Base-by-base conservation (phyloP, 2,888 invertebrate species). In the Diarsia brunnea region DNA sequence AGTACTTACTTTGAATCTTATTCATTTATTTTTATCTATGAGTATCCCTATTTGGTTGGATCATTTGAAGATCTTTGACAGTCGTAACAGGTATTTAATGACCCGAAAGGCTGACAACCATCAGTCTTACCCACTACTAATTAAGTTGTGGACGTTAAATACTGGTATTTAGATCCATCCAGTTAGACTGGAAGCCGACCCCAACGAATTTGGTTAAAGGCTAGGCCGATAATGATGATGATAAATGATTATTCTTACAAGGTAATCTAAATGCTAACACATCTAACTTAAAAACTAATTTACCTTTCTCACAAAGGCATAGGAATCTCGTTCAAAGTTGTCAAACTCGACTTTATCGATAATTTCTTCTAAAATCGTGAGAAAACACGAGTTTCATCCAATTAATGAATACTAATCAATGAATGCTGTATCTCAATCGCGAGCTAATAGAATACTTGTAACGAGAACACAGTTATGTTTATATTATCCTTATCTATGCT, bases 401-500 rank as follows among this genome's bases (percentile, higher is more conserved):
- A 7, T 47, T 27, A 73, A 66, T 69, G 12, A 58, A 60, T 60
- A 68, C 10, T 31, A 66, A 84, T 79, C 31, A 66, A 85, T 81
- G 19, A 81, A 75, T n/a, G 61, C 75, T 38, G 65, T 69, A 55
- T 67, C 38, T 67, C 12, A 45, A 67, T 78, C 24, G 11, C 19
- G 21, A 67, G 51, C 43, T 27, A 71, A 69, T 71, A 66, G 64
- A 63, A 78, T 49, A 58, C 78, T 47, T 31, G 66, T 69, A 31
- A 53, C 45, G 55, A 53, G 43, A 60, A 69, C 60, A 78, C 75
- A 66, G 75, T 80, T 79, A 24, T 64, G 27, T 68, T 38, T 51
- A 61, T 65, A 64, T 45, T 45, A 43, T 55, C 58, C 38, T 84
- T 78, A 87, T 87, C 86, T 83, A 77, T 83, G 84, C 69, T 31